Evolutionary conservation across 1,140 invertebrate species (phyloP).

Genomic region (Hyphantria cunea): DNA sequence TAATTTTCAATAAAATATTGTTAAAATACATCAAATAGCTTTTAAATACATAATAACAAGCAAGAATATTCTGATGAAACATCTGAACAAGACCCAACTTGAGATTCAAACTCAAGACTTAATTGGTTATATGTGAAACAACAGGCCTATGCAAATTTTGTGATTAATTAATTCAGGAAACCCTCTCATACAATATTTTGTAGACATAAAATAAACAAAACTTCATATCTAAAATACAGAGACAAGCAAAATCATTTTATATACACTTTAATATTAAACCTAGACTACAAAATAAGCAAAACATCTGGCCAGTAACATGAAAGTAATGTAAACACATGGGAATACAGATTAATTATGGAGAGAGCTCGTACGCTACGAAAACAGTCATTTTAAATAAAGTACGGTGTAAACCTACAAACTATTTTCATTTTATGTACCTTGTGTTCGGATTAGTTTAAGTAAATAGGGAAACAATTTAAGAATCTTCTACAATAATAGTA

Average conservation of each 20-base stretch:
- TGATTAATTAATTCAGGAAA: no score
- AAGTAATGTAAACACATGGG: slow-evolving; percentile 27
- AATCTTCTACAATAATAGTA: no score
- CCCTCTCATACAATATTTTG: neutral
- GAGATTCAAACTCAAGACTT: no score
- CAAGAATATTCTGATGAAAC: no score
- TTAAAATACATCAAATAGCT: no score
- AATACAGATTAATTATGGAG: slow-evolving; percentile 30
- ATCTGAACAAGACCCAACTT: no score
- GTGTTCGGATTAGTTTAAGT: neutral
- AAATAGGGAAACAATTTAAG: no score
- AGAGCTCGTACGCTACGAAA: slow-evolving; percentile 19
- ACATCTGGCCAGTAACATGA: slow-evolving; percentile 12
- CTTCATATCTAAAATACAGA: neutral
- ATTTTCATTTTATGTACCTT: neutral
- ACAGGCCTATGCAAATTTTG: no score
- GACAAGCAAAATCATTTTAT: neutral
- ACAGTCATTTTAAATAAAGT: slow-evolving; percentile 16
- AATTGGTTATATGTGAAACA: no score
- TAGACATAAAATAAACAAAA: slow-evolving; percentile 3
- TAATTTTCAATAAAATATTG: no score
- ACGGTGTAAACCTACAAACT: neutral
- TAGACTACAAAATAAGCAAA: slow-evolving; percentile 16
- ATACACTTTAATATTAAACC: slow-evolving; percentile 20
- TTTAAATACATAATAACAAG: no score